Conservation (phyloP, 64 coral and sea anemone genomes). For the Montipora capricornis region DNA sequence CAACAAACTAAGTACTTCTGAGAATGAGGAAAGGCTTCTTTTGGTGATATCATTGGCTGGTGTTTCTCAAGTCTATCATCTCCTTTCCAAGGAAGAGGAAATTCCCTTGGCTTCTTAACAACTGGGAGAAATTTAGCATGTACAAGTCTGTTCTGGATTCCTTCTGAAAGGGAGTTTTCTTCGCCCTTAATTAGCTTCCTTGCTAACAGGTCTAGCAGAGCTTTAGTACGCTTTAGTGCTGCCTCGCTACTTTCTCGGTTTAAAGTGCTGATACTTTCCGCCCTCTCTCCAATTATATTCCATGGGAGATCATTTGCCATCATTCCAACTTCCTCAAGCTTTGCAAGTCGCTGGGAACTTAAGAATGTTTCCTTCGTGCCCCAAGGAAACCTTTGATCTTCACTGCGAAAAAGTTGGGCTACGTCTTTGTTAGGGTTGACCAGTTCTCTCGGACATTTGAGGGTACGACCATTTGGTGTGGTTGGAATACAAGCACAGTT, state of each 20-base stretch:
- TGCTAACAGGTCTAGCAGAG: slow-evolving; percentile 31
- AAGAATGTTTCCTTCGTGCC: slow-evolving; percentile 25
- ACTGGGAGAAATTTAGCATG: slow-evolving; percentile 76
- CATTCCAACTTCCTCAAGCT: slow-evolving; percentile 82
- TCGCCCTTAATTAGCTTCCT: slow-evolving; percentile 20
- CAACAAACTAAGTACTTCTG: slow-evolving; percentile 69
- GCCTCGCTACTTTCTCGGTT: not conserved
- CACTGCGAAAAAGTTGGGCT: slow-evolving; percentile 51
- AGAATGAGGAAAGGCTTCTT: slow-evolving; percentile 30
- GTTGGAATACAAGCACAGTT: slow-evolving; percentile 63
- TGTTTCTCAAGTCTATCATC: not conserved
- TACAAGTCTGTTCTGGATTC: slow-evolving; percentile 11
- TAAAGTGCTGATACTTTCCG: slow-evolving; percentile 58
- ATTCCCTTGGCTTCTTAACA: slow-evolving; percentile 57
- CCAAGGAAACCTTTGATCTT: slow-evolving; percentile 84
- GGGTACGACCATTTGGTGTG: slow-evolving; percentile 53
- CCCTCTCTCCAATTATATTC: slow-evolving; percentile 68
- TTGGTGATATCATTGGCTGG: slow-evolving; percentile 30
- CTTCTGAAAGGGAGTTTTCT: not conserved
- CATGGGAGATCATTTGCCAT: slow-evolving; percentile 66
- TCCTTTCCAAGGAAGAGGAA: slow-evolving; percentile 83
- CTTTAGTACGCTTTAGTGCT: slow-evolving; percentile 29
- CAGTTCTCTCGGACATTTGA: slow-evolving; percentile 65
- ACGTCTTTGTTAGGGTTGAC: slow-evolving; percentile 62
- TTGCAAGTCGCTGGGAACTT: slow-evolving; percentile 12